Percentiles rank a stretch among this genome's conserved stretches.
These are phyloP conservation scores for Erpetoichthys calabaricus DNA, from an alignment of 2,797 vertebrate species.

Conservation along the genomic window DNA sequence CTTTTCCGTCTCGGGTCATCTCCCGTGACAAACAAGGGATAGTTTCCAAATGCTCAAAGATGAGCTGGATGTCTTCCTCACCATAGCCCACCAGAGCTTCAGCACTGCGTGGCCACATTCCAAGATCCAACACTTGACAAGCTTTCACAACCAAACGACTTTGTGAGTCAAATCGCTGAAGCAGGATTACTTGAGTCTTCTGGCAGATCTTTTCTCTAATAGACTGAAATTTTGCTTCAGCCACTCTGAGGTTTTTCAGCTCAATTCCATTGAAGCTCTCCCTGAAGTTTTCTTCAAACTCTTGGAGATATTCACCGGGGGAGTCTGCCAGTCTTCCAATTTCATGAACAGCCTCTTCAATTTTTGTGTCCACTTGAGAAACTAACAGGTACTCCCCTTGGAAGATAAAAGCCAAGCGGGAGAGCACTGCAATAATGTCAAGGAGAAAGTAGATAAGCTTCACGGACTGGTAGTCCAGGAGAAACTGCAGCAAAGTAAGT, in stretches of 20 bases:
- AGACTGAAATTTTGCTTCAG: slow-evolving; percentile 91
- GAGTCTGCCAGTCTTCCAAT: slow-evolving; percentile 76
- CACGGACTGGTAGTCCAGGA: slow-evolving; percentile 88
- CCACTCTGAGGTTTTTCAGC: slow-evolving; percentile 85
- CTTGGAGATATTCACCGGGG: slow-evolving; percentile 84
- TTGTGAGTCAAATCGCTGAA: slow-evolving; percentile 71
- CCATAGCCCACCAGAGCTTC: slow-evolving; percentile 76
- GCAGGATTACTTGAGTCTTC: slow-evolving; percentile 75
- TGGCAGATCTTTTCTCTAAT: slow-evolving; percentile 93
- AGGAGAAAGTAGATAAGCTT: slow-evolving; percentile 95
- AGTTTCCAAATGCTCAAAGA: slow-evolving; percentile 70
- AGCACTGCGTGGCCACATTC: slow-evolving; percentile 67
- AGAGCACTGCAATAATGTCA: slow-evolving; percentile 81
- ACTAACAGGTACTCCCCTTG: slow-evolving; percentile 81
- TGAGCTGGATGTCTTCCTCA: slow-evolving; percentile 77
- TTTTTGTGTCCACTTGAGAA: slow-evolving; percentile 76
- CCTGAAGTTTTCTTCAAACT: slow-evolving; percentile 88
- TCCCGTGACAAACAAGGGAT: slow-evolving; percentile 60
- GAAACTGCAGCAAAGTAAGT: slow-evolving; percentile 82
- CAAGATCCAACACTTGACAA: slow-evolving; percentile 77
- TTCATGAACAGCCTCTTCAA: slow-evolving; percentile 83
- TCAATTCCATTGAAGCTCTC: slow-evolving; percentile 88
- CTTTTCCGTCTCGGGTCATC: slow-evolving; percentile 48
- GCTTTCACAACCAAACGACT: slow-evolving; percentile 75
- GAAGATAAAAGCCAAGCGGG: slow-evolving; percentile 79